Percentiles rank a stretch among this genome's conserved stretches.
These are phyloP conservation scores for Poecilus cupreus DNA, from an alignment of 2,888 invertebrate species.

Conservation along the genomic window DNA sequence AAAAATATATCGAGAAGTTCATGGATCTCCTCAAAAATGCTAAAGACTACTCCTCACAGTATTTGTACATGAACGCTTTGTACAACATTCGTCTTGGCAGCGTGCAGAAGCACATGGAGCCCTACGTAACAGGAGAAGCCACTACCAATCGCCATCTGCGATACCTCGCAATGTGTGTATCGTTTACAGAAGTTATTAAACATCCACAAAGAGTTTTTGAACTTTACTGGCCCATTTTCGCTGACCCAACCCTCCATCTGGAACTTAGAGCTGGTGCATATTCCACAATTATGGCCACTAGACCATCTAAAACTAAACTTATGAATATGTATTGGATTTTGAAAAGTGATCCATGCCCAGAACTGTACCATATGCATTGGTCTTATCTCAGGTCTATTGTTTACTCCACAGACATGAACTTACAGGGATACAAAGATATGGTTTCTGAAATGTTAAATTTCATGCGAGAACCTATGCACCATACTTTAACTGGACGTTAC, in stretches of 20 bases:
- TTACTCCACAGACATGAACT: constrained; percentile 71
- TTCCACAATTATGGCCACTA: constrained; percentile 70
- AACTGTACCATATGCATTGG: constrained; percentile 73
- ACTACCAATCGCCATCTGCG: constrained; percentile 69
- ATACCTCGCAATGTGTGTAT: constrained; percentile 71
- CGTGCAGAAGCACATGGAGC: constrained; percentile 70
- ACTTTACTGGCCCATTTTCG: constrained; percentile 73
- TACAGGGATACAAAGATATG: constrained; percentile 66
- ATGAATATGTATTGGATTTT: constrained; percentile 72
- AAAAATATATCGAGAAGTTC: constrained; percentile 56
- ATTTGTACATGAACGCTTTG: constrained; percentile 73
- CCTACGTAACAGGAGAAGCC: constrained; percentile 70
- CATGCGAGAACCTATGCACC: constrained; percentile 65
- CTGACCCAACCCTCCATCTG: constrained; percentile 69
- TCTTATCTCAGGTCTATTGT: constrained; percentile 71
- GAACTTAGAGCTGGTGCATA: constrained; percentile 72
- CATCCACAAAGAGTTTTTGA: constrained; percentile 67
- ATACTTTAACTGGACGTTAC: constrained; percentile 67
- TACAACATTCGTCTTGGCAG: constrained; percentile 70
- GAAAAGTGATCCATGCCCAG: constrained; percentile 70
- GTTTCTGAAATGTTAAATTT: constrained; percentile 69
- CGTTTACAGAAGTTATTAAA: constrained; percentile 66
- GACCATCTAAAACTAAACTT: constrained; percentile 68
- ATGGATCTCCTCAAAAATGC: constrained; percentile 62
- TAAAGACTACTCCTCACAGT: constrained; percentile 68